Conservation (phyloP, 2,888 invertebrate genomes). For the Macrophya alboannulata region DNA sequence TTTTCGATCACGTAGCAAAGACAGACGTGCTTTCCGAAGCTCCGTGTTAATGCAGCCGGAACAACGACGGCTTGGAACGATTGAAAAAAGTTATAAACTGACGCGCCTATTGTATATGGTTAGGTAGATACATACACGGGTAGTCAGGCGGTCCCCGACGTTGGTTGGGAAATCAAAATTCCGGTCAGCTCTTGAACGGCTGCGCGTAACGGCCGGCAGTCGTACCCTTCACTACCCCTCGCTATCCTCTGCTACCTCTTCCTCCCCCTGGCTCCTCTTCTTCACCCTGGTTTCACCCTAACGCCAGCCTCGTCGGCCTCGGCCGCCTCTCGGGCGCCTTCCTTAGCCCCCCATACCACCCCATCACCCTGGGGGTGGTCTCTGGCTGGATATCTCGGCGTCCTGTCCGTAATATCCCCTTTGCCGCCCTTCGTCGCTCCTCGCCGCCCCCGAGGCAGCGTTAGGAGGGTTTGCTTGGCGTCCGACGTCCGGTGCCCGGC, state of each 20-base stretch:
- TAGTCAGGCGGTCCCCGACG: slow-evolving; percentile 66
- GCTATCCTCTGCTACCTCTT: slow-evolving; percentile 54
- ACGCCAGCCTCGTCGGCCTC: slow-evolving; percentile 62
- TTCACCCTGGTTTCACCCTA: slow-evolving; percentile 46
- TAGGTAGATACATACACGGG: slow-evolving; percentile 60
- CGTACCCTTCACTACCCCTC: slow-evolving; percentile 74
- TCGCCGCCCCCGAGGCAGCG: slow-evolving; percentile 67
- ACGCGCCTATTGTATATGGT: slow-evolving; percentile 57
- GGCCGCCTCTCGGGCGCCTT: slow-evolving; percentile 63
- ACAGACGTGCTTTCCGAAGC: slow-evolving; percentile 28
- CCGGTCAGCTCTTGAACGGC: slow-evolving; percentile 70
- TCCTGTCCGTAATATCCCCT: slow-evolving; percentile 78
- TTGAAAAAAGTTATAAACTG: slow-evolving; percentile 62
- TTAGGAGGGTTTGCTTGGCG: slow-evolving; percentile 74
- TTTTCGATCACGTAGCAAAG: background rate
- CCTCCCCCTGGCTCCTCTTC: slow-evolving; percentile 39
- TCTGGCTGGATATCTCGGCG: slow-evolving; percentile 76
- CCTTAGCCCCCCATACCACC: slow-evolving; percentile 56
- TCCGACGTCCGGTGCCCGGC: slow-evolving; percentile 69
- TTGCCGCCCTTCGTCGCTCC: slow-evolving; percentile 65
- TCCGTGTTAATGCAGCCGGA: slow-evolving; percentile 52
- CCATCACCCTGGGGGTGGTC: slow-evolving; percentile 61
- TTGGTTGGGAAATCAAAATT: slow-evolving; percentile 61
- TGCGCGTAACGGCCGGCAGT: slow-evolving; percentile 74
- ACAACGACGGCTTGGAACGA: slow-evolving; percentile 60